Evolutionary conservation across 2,888 invertebrate genomes (phyloP).

Genomic region (Cerastoderma edule): DNA sequence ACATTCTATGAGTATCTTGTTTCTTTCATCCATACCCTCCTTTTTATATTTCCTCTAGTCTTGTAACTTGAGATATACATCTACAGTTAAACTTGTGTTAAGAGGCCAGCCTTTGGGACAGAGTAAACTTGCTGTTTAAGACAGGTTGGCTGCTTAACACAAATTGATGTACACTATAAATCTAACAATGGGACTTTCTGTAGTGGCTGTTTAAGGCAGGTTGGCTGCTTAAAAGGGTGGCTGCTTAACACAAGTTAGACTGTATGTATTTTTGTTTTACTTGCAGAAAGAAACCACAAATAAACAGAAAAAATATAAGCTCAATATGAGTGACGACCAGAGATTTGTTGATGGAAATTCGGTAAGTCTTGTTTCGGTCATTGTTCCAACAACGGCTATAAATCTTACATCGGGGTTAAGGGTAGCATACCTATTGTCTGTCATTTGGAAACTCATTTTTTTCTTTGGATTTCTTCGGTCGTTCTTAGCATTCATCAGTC

Average conservation of each 20-base stretch:
- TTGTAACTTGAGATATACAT: no score
- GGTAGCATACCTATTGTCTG: background rate
- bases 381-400: background rate
- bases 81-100: no score
- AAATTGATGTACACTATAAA: no score
- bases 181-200: background rate
- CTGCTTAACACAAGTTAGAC: background rate
- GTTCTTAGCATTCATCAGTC: no score
- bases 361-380: conserved; percentile 85
- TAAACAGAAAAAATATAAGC: conserved; percentile 94
- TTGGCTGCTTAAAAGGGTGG: background rate
- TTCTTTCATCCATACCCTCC: no score
- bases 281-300: conserved; percentile 81
- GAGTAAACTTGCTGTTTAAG: no score
- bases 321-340: conserved; percentile 99
- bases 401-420: background rate
- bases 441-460: no score
- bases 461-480: no score
- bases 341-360: conserved; percentile 96
- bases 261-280: background rate
- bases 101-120: no score
- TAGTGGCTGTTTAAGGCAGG: background rate
- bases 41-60: no score
- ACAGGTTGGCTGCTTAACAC: no score
- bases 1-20: no score